Evolutionary conservation across 2,797 vertebrate genomes (phyloP).

Genomic region (Fistularia tabacaria): DNA sequence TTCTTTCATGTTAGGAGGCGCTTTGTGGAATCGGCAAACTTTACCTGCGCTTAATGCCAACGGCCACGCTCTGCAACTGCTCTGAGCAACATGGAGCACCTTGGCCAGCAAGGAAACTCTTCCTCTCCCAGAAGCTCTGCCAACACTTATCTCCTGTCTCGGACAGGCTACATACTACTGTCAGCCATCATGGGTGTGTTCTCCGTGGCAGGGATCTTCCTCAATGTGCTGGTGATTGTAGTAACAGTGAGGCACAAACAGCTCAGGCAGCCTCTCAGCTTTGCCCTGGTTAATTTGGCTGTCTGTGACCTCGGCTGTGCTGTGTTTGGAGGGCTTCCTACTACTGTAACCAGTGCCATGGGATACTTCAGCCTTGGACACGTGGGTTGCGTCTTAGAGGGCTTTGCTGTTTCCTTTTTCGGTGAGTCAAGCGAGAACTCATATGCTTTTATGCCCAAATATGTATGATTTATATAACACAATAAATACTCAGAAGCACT

Average conservation of each 20-base stretch:
- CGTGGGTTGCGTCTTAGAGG: conserved; percentile 81
- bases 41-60: background rate
- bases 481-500: too few relatives aligned
- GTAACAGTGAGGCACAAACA: conserved; percentile 79
- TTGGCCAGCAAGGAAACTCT: conserved; percentile 24
- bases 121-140: conserved; percentile 18
- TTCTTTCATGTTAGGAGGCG: background rate
- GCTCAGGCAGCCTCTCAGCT: conserved; percentile 82
- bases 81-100: conserved; percentile 30
- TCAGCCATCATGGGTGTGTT: conserved; percentile 61
- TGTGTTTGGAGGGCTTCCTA: conserved; percentile 75
- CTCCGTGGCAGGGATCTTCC: conserved; percentile 56
- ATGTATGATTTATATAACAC: too few relatives aligned
- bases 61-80: background rate
- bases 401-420: conserved; percentile 84
- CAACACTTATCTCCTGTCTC: conserved; percentile 48
- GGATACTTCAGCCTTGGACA: conserved; percentile 84
- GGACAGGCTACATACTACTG: conserved; percentile 52
- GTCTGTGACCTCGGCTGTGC: conserved; percentile 84
- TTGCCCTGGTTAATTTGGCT: conserved; percentile 82
- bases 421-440: conserved; percentile 69
- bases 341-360: conserved; percentile 76
- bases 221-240: conserved; percentile 79
- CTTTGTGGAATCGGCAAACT: background rate
- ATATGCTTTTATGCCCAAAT: background rate